phyloP scores from a whole-genome alignment of 2,888 invertebrate genomes.

The Dasypolia templi region DNA sequence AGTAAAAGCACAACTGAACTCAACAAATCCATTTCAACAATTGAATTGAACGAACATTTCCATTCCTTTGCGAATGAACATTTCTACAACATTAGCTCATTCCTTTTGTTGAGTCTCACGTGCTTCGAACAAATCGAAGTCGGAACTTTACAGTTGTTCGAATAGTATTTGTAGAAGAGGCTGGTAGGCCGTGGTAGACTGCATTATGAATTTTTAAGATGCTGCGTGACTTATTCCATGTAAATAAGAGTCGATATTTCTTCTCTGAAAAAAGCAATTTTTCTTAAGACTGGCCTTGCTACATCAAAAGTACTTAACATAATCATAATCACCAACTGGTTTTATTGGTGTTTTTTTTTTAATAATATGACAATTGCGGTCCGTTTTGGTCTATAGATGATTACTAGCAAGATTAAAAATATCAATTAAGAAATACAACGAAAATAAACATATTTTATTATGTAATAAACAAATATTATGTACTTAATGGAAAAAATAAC shows the following conservation, averaged over 20 bases:
- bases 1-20: slow-evolving; percentile 46
- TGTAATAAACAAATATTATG: too few relatives aligned
- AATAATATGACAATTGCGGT: too few relatives aligned
- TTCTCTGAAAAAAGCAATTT: background rate
- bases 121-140: slow-evolving; percentile 44
- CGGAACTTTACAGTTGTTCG: slow-evolving; percentile 36
- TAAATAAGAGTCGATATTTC: too few relatives aligned
- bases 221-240: background rate
- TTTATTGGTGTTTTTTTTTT: too few relatives aligned
- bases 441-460: too few relatives aligned
- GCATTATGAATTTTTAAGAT: background rate
- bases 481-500: too few relatives aligned
- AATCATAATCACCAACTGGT: too few relatives aligned
- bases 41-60: slow-evolving; percentile 58
- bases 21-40: slow-evolving; percentile 49
- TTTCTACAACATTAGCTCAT: slow-evolving; percentile 53
- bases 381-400: too few relatives aligned
- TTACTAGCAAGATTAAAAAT: too few relatives aligned
- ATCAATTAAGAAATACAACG: too few relatives aligned
- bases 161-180: slow-evolving; percentile 37
- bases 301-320: background rate
- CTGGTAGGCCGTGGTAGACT: slow-evolving; percentile 3
- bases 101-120: slow-evolving; percentile 52
- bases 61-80: slow-evolving; percentile 58
- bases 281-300: background rate